Evolutionary conservation across 2,797 vertebrate species (phyloP), one percentile per base, ranked within the genome.

Genomic region (Hydrocynus forskahlii): DNA sequence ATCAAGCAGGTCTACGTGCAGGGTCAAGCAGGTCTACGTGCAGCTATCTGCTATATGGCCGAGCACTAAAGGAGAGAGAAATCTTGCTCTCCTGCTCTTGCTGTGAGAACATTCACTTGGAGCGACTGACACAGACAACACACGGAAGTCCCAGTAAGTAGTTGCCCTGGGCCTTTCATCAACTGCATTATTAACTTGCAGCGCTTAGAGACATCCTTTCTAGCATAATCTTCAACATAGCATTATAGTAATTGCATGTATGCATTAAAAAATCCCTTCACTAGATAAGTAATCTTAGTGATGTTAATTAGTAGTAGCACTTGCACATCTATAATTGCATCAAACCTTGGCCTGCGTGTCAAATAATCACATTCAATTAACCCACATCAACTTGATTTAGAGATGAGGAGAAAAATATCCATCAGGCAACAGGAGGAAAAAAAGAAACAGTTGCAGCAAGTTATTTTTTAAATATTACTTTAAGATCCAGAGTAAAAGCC

Each of bases 301-400:
- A 81, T 52, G 23, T 72, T 62, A 38, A 72, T 79, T 64, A 17
- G 45, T 50, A 64, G 78, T 38, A 64, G 25, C 43, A 25, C 19
- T 72, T 54, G 12, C 54, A 57, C 17, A 59, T 57, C 71, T 59
- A 73, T 25, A 54, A 38, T 45, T 73, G 2, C 45, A 17, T 60
- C 29, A 35, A 72, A 71, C 23, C 19, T 55, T 73, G 52, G 25
- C 40, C 52, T 67, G n/a, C 48, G 55, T 52, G 40, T 72, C 79
- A 59, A 78, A 78, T 60, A 35, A 76, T 8, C 48, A 45, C 14
- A 38, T 59, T 74, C 25, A 59, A 38, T 75, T 78, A 69, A 82
- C 35, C 62, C 43, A 48, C 40, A 75, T 48, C 68, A 38, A 12
- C 2, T n/a, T 29, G 7, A 70, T 77, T 72, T 68, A 40, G 12